A percentile compares a stretch with the other conserved stretches of the same genome.
Evolutionary conservation across 2,113 vertebrate genomes (phyloP).

Genomic region (Agapornis roseicollis): DNA sequence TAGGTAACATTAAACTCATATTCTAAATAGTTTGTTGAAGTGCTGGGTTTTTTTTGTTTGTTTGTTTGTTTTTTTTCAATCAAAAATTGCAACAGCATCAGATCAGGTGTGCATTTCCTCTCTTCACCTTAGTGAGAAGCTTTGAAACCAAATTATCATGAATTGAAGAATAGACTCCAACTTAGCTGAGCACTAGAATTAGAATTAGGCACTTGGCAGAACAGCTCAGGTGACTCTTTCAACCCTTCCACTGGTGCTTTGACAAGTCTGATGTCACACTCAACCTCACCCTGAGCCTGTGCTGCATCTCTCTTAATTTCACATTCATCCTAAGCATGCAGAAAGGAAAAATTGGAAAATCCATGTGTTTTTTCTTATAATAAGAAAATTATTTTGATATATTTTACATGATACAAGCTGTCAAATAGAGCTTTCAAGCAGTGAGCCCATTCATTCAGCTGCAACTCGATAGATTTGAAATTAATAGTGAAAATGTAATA

Average conservation of each 20-base stretch:
- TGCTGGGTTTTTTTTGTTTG: background rate
- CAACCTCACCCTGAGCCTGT: background rate
- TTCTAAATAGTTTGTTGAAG: background rate
- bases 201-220: background rate
- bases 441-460: background rate
- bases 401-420: background rate
- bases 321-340: background rate
- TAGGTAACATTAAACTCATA: background rate
- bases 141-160: background rate
- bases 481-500: background rate
- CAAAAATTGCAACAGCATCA: background rate
- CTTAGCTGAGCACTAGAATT: background rate
- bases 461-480: background rate
- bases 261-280: background rate
- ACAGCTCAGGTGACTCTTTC: background rate
- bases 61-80: background rate
- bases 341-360: background rate
- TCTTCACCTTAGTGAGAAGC: background rate
- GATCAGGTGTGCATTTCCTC: background rate
- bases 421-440: background rate
- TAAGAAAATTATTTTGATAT: background rate
- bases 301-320: background rate
- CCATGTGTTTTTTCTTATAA: background rate
- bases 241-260: background rate
- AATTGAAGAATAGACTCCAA: background rate